Conservation (phyloP, 2,888 invertebrate genomes). For the Galerucella pusilla region DNA sequence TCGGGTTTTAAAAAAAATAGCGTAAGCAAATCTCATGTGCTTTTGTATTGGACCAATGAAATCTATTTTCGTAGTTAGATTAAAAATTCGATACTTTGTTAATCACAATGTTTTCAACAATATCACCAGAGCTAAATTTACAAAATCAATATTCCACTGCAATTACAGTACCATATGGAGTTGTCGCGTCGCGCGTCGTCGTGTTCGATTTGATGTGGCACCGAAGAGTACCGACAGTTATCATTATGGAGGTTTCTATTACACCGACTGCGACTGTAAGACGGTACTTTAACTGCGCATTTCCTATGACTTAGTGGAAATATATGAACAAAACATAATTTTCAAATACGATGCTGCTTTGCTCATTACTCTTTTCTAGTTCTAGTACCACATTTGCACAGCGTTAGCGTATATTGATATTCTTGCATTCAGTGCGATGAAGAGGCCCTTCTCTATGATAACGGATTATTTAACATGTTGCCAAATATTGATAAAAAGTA, state of each 20-base stretch:
- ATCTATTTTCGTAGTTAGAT: no score
- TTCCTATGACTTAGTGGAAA: slow-evolving; percentile 5
- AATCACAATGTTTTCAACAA: no score
- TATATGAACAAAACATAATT: background rate
- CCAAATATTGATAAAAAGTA: background rate
- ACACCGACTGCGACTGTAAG: background rate
- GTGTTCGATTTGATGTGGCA: slow-evolving; percentile 12
- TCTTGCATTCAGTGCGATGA: slow-evolving; percentile 14
- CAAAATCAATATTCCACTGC: slow-evolving; percentile 11
- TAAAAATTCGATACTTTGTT: no score
- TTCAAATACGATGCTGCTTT: background rate
- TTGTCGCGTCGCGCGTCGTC: slow-evolving; percentile 19
- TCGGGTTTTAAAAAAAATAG: no score
- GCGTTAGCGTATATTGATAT: slow-evolving; percentile 14
- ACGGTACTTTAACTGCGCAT: slow-evolving; percentile 6
- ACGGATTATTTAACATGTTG: slow-evolving; percentile 18
- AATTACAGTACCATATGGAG: slow-evolving; percentile 18
- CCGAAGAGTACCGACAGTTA: slow-evolving; percentile 8
- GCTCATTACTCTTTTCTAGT: background rate
- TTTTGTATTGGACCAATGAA: no score
- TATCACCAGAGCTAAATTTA: background rate
- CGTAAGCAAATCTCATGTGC: no score
- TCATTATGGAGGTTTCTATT: background rate
- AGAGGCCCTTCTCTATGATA: background rate
- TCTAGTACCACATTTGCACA: background rate